phyloP scores from a whole-genome alignment of 2,888 invertebrate genomes.

The Aporophyla nigra region DNA sequence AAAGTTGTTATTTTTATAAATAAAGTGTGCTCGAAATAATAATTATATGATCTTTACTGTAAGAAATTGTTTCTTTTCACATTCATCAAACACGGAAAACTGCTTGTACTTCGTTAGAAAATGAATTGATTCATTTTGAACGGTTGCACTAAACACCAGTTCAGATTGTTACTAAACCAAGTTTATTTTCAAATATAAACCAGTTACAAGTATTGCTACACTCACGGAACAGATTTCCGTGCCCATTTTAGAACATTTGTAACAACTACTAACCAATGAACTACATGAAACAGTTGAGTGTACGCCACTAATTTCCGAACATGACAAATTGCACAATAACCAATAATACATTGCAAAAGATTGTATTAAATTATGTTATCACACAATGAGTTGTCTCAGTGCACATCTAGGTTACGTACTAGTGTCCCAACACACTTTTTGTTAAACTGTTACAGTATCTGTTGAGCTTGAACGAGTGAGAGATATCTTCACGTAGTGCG shows the following conservation, averaged over 20 bases:
- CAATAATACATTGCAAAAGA: conserved; percentile 64
- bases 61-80: not conserved
- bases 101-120: not conserved
- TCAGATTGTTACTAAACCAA: conserved; percentile 32
- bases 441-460: conserved; percentile 68
- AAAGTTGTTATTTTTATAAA: conserved; percentile 68
- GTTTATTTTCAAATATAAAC: conserved; percentile 46
- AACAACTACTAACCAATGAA: conserved; percentile 43
- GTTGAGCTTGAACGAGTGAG: conserved; percentile 72
- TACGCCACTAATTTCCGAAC: conserved; percentile 39
- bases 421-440: conserved; percentile 74
- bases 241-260: conserved; percentile 46
- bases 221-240: conserved; percentile 46
- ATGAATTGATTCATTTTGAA: conserved; percentile 9
- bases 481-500: conserved; percentile 72
- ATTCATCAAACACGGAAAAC: not conserved
- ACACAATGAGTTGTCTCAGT: conserved; percentile 70
- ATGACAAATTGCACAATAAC: conserved; percentile 52
- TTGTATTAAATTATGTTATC: conserved; percentile 61
- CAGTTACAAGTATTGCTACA: conserved; percentile 49
- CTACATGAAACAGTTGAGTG: conserved; percentile 32
- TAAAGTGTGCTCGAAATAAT: conserved; percentile 57
- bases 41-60: conserved; percentile 24
- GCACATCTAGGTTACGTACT: conserved; percentile 74
- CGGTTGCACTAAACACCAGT: conserved; percentile 18